These are phyloP conservation scores for Plecotus auritus DNA, from an alignment of 2,113 vertebrate species.

Conservation along the genomic window DNA sequence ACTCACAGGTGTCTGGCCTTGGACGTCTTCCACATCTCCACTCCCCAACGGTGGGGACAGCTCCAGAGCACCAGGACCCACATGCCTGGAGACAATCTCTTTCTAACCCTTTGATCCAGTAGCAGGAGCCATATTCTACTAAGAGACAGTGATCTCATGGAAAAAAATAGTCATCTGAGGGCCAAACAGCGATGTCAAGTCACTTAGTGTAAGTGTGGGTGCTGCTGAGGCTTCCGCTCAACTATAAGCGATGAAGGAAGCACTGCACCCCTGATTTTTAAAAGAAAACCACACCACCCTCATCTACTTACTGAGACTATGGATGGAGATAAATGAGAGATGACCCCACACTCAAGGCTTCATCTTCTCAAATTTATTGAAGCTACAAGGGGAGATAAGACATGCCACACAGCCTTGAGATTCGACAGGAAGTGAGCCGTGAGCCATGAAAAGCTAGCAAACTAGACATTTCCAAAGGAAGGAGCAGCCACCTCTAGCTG, in stretches of 20 bases:
- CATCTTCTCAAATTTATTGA: not conserved
- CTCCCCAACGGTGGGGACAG: not conserved
- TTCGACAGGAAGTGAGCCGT: not conserved
- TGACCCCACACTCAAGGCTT: not conserved
- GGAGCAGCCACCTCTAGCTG: not conserved
- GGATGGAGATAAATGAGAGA: not conserved
- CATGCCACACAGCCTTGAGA: not conserved
- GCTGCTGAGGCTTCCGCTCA: not conserved
- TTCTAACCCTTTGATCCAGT: conserved; percentile 54
- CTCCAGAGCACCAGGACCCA: not conserved
- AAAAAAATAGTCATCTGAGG: not conserved
- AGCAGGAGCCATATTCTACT: conserved; percentile 59
- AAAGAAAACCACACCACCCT: not conserved
- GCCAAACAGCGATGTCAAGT: not conserved
- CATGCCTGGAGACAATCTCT: conserved; percentile 40
- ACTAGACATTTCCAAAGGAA: not conserved
- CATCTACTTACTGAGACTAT: not conserved
- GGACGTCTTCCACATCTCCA: not conserved
- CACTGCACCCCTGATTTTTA: not conserved
- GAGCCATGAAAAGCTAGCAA: not conserved
- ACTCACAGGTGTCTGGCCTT: not conserved
- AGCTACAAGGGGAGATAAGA: not conserved
- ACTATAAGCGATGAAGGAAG: not conserved
- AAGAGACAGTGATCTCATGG: conserved; percentile 56
- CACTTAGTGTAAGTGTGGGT: not conserved